Conservation (phyloP, 2,113 vertebrate genomes). For the Pluvialis apricaria region DNA sequence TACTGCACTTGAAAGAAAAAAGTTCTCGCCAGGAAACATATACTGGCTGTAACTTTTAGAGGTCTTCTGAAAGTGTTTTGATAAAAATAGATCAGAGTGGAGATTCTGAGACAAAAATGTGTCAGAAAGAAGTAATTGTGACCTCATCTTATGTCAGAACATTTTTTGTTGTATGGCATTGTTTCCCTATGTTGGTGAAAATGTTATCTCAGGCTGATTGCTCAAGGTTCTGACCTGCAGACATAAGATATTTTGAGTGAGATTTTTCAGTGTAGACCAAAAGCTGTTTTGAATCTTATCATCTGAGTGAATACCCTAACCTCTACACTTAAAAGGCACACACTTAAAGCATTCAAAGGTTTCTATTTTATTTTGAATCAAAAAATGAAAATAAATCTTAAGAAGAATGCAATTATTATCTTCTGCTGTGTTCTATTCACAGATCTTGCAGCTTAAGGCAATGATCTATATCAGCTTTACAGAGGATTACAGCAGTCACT, state of each 20-base stretch:
- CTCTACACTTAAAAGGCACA: background rate
- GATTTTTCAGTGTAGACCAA: background rate
- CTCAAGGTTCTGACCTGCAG: background rate
- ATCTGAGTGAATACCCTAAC: background rate
- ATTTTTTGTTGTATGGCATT: background rate
- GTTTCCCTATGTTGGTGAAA: background rate
- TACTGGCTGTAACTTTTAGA: background rate
- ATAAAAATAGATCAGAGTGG: conserved; percentile 8
- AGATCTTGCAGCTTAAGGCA: background rate
- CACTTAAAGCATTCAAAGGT: background rate
- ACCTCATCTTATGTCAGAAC: conserved; percentile 4
- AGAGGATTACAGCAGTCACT: background rate
- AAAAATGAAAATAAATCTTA: background rate
- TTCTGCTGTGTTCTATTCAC: background rate
- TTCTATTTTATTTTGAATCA: background rate
- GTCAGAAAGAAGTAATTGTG: conserved; percentile 1
- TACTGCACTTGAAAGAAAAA: background rate
- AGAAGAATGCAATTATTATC: background rate
- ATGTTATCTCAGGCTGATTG: background rate
- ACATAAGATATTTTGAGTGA: background rate
- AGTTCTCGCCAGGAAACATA: background rate
- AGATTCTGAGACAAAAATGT: background rate
- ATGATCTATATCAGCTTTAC: conserved; percentile 6
- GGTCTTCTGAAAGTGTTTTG: conserved; percentile 8
- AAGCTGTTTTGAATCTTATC: background rate